These are phyloP conservation scores for Oriolus oriolus DNA, from an alignment of 2,113 vertebrate genomes.

Conservation along the genomic window DNA sequence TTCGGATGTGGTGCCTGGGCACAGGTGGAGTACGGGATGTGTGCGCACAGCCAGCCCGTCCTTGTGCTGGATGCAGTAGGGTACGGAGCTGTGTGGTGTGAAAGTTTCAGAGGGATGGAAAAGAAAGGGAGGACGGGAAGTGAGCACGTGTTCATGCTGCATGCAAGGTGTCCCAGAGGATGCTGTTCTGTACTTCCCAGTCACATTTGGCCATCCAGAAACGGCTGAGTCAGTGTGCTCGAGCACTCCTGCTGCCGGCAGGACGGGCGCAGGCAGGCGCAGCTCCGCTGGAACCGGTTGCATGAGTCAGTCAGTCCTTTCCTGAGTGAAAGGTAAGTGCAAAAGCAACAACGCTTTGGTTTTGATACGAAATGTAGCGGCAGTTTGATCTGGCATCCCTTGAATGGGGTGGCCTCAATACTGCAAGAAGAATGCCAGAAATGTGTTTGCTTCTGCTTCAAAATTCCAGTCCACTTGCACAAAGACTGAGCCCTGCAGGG, in stretches of 20 bases:
- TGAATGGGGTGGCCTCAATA: not conserved
- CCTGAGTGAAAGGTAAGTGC: not conserved
- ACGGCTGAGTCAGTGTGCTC: not conserved
- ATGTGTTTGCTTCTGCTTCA: not conserved
- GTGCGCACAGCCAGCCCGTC: not conserved
- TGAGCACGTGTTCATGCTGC: not conserved
- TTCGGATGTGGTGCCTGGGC: not conserved
- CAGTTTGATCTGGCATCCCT: not conserved
- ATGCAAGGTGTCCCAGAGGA: not conserved
- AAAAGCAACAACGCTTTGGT: not conserved
- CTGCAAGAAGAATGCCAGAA: not conserved
- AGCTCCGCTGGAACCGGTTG: not conserved
- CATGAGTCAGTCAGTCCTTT: not conserved
- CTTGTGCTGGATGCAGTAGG: rapidly evolving
- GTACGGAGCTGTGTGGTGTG: not conserved
- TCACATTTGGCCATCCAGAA: not conserved
- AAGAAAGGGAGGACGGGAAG: not conserved
- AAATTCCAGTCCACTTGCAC: not conserved
- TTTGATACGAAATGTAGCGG: not conserved
- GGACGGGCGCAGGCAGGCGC: not conserved
- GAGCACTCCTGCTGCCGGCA: not conserved
- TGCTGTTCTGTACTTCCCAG: not conserved
- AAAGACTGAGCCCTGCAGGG: not conserved
- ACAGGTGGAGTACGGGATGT: rapidly evolving
- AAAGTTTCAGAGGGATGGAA: not conserved